These are phyloP conservation scores for Volucella inanis DNA, from an alignment of 2,888 invertebrate genomes.

Conservation along the genomic window DNA sequence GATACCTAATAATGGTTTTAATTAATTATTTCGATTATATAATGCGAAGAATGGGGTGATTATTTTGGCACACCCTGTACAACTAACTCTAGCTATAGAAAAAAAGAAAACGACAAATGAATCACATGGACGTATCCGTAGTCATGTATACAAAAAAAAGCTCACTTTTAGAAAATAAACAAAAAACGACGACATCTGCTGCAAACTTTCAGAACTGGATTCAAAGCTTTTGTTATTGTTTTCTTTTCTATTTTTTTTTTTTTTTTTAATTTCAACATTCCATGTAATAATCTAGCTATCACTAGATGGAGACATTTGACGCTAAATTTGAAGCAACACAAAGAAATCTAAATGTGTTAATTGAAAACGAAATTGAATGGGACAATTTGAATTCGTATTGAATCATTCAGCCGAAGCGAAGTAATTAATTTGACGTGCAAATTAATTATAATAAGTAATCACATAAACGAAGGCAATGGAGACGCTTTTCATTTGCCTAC, in stretches of 20 bases:
- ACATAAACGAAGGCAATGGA: background rate
- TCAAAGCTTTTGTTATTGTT: conserved; percentile 24
- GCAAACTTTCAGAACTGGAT: conserved; percentile 48
- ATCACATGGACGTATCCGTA: too few species aligned
- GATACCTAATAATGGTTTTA: too few species aligned
- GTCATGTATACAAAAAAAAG: conserved; percentile 25
- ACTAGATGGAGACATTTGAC: conserved; percentile 58
- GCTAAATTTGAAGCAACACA: background rate
- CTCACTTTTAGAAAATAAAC: conserved; percentile 14
- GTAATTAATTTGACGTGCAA: too few species aligned
- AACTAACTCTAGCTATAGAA: too few species aligned
- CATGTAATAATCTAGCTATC: conserved; percentile 38
- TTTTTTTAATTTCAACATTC: conserved; percentile 7
- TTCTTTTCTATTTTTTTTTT: too few species aligned
- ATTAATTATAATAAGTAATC: too few species aligned
- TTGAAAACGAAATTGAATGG: background rate
- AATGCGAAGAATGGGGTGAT: too few species aligned
- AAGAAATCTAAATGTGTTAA: background rate
- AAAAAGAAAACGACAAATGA: too few species aligned
- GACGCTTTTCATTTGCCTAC: background rate
- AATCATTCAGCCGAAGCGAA: too few species aligned
- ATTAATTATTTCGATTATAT: too few species aligned
- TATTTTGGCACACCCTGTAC: too few species aligned
- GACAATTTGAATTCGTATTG: too few species aligned
- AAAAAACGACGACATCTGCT: conserved; percentile 58